Percentiles rank a stretch among this genome's conserved stretches.
phyloP scores from a whole-genome alignment of 2,888 invertebrate species.

The Cryptocephalus primarius region DNA sequence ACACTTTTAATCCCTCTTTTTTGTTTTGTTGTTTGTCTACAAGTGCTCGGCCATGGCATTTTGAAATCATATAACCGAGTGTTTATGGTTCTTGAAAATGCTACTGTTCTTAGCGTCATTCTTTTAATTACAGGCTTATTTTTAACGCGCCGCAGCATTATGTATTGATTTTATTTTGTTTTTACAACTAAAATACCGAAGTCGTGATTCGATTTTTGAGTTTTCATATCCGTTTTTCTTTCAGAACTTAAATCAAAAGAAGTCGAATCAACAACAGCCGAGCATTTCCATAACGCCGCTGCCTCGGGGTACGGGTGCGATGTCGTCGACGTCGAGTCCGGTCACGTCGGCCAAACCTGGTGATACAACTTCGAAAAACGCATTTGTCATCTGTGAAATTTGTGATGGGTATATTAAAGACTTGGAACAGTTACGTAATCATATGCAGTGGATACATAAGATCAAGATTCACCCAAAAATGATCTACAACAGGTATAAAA shows the following conservation, averaged over 20 bases:
- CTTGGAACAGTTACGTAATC: conserved; percentile 84
- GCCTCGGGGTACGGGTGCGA: conserved; percentile 53
- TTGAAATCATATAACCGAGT: neutral
- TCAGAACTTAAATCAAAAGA: conserved; percentile 8
- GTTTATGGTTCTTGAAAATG: conserved; percentile 1
- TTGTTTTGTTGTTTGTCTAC: conserved; percentile 2
- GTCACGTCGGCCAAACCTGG: conserved; percentile 36
- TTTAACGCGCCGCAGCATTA: neutral
- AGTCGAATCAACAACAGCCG: conserved; percentile 59
- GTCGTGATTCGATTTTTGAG: too few relatives aligned
- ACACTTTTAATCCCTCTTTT: neutral
- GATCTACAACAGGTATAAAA: conserved; percentile 65
- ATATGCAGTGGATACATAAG: conserved; percentile 98
- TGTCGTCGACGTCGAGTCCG: conserved; percentile 9
- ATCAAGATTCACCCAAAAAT: conserved; percentile 93
- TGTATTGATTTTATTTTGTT: too few relatives aligned
- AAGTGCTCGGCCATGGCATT: conserved; percentile 2
- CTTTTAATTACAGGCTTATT: neutral
- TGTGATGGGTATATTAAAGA: conserved; percentile 94
- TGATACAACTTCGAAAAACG: conserved; percentile 56
- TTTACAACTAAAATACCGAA: neutral
- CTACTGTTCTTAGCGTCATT: neutral
- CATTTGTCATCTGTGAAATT: conserved; percentile 91
- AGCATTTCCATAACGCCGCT: conserved; percentile 85
- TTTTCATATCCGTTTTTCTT: neutral